Percentiles rank a stretch among this genome's conserved stretches.
Conservation (phyloP, 2,888 invertebrate species). For the Stramonita haemastoma region DNA sequence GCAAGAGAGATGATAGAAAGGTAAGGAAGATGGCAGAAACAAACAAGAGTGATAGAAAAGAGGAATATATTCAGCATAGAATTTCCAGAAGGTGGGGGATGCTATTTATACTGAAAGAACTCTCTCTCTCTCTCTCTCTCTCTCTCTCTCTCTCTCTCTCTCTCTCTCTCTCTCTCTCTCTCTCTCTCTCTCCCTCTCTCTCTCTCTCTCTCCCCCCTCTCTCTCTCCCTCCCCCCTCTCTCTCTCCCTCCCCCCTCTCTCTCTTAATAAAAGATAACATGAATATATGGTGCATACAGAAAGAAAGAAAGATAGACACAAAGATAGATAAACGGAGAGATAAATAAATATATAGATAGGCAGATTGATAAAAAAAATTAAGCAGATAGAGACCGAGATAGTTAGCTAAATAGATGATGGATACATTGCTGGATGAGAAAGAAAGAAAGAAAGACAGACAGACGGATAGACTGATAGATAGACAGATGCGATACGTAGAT, state of each 20-base stretch:
- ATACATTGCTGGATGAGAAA: too few relatives aligned
- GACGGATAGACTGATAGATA: too few relatives aligned
- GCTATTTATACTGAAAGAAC: neutral
- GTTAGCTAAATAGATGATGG: too few relatives aligned
- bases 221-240: neutral
- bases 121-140: neutral
- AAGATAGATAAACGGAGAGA: too few relatives aligned
- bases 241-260: neutral
- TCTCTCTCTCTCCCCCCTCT: neutral
- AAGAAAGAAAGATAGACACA: too few relatives aligned
- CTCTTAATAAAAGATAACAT: too few relatives aligned
- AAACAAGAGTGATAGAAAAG: too few relatives aligned
- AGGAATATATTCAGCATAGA: too few relatives aligned
- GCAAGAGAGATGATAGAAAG: too few relatives aligned
- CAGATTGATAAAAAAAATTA: neutral
- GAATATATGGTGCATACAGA: too few relatives aligned
- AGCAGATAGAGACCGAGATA: neutral
- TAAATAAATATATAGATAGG: too few relatives aligned
- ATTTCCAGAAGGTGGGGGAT: neutral
- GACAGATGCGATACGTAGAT: neutral
- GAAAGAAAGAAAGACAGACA: constrained; percentile 1
- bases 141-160: neutral
- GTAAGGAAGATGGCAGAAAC: too few relatives aligned
- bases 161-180: neutral
- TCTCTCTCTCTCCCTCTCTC: neutral